phyloP scores from a whole-genome alignment of 2,888 invertebrate species.

The Chloroclysta siterata region DNA sequence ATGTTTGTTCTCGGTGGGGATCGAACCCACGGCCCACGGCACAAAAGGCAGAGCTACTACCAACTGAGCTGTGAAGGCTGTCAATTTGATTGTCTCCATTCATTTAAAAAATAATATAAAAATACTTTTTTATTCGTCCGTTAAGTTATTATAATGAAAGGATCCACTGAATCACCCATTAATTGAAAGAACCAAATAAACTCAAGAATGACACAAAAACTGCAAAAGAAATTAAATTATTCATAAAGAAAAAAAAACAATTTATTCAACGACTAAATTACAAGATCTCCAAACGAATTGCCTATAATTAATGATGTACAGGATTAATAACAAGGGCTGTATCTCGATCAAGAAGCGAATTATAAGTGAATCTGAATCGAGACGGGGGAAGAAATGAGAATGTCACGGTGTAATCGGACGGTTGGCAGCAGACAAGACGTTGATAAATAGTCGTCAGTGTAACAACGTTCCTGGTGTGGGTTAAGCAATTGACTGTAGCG shows the following conservation, averaged over 20 bases:
- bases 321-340: conserved; percentile 68
- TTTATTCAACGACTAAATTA: conserved; percentile 24
- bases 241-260: conserved; percentile 10
- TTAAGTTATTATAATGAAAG: no score
- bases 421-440: conserved; percentile 69
- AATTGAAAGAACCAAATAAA: neutral
- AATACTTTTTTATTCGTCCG: no score
- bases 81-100: no score
- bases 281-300: conserved; percentile 38
- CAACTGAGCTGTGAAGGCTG: no score
- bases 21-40: no score
- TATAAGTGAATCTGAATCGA: conserved; percentile 70
- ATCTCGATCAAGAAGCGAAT: conserved; percentile 74
- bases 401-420: conserved; percentile 80
- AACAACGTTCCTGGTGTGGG: conserved; percentile 31
- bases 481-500: conserved; percentile 35
- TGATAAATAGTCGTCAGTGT: conserved; percentile 73
- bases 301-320: conserved; percentile 73
- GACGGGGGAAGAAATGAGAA: conserved; percentile 70
- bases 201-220: neutral
- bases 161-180: neutral
- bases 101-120: no score
- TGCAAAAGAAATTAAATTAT: neutral
- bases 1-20: no score
- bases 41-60: no score